Conservation (phyloP, 1,140 invertebrate genomes). For the Hestina assimilis region DNA sequence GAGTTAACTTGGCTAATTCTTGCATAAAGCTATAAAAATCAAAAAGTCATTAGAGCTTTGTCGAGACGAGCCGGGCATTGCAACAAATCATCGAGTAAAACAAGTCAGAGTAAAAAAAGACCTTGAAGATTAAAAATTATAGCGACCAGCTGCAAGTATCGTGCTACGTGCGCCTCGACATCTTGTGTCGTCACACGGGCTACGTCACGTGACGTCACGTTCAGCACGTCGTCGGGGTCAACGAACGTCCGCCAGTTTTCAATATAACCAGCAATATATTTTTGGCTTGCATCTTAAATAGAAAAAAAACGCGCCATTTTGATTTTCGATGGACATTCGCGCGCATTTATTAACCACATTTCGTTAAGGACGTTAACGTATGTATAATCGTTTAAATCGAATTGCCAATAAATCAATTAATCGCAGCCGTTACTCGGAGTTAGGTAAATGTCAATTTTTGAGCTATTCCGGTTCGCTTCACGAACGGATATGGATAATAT, state of each 20-base stretch:
- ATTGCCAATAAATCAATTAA: conserved; percentile 17
- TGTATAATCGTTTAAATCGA: conserved; percentile 23
- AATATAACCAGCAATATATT: too few relatives aligned
- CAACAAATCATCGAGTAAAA: conserved; percentile 42
- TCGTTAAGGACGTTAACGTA: conserved; percentile 12
- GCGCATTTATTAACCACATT: conserved; percentile 34
- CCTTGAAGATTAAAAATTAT: conserved; percentile 67
- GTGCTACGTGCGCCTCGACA: conserved; percentile 37
- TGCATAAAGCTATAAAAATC: background rate
- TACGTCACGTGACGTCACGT: conserved; percentile 63
- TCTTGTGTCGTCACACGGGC: conserved; percentile 47
- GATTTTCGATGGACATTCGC: conserved; percentile 39
- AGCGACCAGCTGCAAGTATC: conserved; percentile 40
- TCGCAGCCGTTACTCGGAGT: conserved; percentile 11
- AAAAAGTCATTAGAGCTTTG: conserved; percentile 5
- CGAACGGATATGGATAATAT: conserved; percentile 19
- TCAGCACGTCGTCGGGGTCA: conserved; percentile 51
- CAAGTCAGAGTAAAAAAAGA: conserved; percentile 49
- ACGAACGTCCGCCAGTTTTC: conserved; percentile 72
- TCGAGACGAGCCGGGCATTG: conserved; percentile 18
- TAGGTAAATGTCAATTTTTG: conserved; percentile 11
- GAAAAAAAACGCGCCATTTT: conserved; percentile 60
- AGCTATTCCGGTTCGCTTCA: conserved; percentile 9
- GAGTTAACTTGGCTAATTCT: too few relatives aligned
- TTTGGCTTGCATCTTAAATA: conserved; percentile 58